These are phyloP conservation scores for Balaeniceps rex DNA, from an alignment of 2,113 vertebrate species.

Conservation along the genomic window DNA sequence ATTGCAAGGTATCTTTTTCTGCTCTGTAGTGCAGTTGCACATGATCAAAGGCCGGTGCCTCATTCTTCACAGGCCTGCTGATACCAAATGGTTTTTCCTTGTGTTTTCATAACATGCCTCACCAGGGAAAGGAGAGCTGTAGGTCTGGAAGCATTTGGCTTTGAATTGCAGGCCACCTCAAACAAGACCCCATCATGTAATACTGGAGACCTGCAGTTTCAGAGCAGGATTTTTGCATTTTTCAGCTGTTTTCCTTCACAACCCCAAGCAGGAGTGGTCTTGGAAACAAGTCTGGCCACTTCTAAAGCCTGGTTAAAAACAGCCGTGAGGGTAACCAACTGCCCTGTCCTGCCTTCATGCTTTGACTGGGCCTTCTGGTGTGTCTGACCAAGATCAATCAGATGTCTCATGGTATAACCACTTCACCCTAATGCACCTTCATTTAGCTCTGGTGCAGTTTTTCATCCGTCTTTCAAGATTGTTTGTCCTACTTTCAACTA, in stretches of 20 bases:
- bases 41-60: neutral
- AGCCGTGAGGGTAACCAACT: neutral
- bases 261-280: neutral
- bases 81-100: neutral
- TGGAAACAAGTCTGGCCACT: neutral
- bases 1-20: neutral
- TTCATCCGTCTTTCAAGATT: neutral
- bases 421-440: neutral
- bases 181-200: neutral
- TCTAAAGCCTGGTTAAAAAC: neutral
- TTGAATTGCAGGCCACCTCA: neutral
- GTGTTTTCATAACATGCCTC: neutral
- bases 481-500: conserved; percentile 17
- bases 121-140: neutral
- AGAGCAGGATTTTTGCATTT: neutral
- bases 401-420: neutral
- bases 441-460: neutral
- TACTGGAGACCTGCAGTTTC: neutral
- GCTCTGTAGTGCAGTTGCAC: neutral
- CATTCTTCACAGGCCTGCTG: neutral
- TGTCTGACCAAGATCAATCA: neutral
- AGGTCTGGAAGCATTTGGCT: neutral
- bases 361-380: neutral
- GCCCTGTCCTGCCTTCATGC: neutral
- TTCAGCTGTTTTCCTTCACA: neutral